A percentile compares a stretch with the other conserved stretches of the same genome.
Conservation (phyloP, 2,888 invertebrate species). For the Pantelozetes paolii region DNA sequence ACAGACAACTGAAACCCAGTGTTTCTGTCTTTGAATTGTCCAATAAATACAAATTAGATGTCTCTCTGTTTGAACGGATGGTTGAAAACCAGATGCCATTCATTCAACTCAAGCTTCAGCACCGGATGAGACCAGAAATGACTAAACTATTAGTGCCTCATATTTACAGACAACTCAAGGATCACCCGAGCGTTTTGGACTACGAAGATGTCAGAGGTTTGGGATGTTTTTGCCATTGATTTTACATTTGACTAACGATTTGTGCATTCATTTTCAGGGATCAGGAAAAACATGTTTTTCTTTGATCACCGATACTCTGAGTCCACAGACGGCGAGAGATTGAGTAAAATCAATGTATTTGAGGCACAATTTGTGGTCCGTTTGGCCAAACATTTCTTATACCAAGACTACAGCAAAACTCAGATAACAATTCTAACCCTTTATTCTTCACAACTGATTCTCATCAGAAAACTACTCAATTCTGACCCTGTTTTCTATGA, state of each 20-base stretch:
- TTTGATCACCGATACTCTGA: slow-evolving; percentile 62
- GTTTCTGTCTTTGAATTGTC: slow-evolving; percentile 66
- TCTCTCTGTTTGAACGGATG: slow-evolving; percentile 78
- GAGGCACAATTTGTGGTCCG: slow-evolving; percentile 64
- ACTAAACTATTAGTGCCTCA: slow-evolving; percentile 60
- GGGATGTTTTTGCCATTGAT: not conserved
- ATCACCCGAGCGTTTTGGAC: slow-evolving; percentile 59
- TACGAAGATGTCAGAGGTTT: slow-evolving; percentile 63
- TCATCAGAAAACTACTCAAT: slow-evolving; percentile 46
- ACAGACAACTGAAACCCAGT: slow-evolving; percentile 71
- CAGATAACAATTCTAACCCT: slow-evolving; percentile 70
- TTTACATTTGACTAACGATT: too few relatives aligned
- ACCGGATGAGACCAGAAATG: slow-evolving; percentile 70
- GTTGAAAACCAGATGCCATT: slow-evolving; percentile 64
- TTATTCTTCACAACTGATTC: slow-evolving; percentile 66
- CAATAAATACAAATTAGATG: slow-evolving; percentile 63
- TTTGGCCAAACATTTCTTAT: slow-evolving; percentile 58
- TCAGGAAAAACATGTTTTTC: slow-evolving; percentile 63
- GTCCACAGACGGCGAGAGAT: slow-evolving; percentile 50
- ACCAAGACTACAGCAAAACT: slow-evolving; percentile 59
- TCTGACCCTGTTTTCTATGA: not conserved
- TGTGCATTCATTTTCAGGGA: slow-evolving; percentile 1
- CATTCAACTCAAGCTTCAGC: slow-evolving; percentile 62
- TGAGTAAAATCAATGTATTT: slow-evolving; percentile 60
- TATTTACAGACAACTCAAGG: slow-evolving; percentile 64